These are phyloP conservation scores for Podabrus alpinus DNA, from an alignment of 2,888 invertebrate genomes.

Conservation along the genomic window DNA sequence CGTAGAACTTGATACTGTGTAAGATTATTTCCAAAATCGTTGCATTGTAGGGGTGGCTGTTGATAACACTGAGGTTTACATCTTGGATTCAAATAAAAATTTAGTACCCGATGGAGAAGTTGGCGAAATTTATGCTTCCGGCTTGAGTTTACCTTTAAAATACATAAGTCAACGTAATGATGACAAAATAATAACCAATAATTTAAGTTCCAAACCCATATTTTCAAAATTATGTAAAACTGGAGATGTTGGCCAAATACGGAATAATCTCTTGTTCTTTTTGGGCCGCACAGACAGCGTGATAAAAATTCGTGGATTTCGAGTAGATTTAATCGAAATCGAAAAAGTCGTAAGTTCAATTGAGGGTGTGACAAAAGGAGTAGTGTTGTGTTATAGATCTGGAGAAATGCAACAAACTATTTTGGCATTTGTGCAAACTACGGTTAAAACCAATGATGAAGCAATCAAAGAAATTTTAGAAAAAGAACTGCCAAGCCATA, in stretches of 20 bases:
- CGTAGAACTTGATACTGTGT: slow-evolving; percentile 25
- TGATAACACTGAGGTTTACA: slow-evolving; percentile 79
- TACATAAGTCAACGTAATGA: slow-evolving; percentile 77
- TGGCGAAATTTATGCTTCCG: slow-evolving; percentile 82
- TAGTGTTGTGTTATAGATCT: slow-evolving; percentile 70
- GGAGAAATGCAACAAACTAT: slow-evolving; percentile 74
- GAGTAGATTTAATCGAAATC: slow-evolving; percentile 83
- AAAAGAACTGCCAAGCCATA: slow-evolving; percentile 71
- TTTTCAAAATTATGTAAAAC: slow-evolving; percentile 78
- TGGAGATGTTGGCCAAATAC: slow-evolving; percentile 80
- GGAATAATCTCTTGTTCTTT: slow-evolving; percentile 68
- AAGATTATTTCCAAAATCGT: background rate
- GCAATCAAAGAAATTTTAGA: slow-evolving; percentile 69
- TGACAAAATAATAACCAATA: slow-evolving; percentile 75
- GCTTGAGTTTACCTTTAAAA: slow-evolving; percentile 77
- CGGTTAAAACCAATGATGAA: slow-evolving; percentile 56
- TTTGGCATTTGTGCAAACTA: slow-evolving; percentile 64
- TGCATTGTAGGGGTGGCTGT: slow-evolving; percentile 67
- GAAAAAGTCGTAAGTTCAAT: slow-evolving; percentile 71
- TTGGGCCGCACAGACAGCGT: slow-evolving; percentile 86
- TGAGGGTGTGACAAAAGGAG: slow-evolving; percentile 66
- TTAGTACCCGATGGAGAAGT: slow-evolving; percentile 73
- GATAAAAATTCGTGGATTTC: slow-evolving; percentile 79
- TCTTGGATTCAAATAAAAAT: slow-evolving; percentile 74
- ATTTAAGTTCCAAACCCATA: slow-evolving; percentile 67